These are phyloP conservation scores for Pipistrellus pipistrellus DNA, from an alignment of 2,797 vertebrate genomes.

Conservation along the genomic window DNA sequence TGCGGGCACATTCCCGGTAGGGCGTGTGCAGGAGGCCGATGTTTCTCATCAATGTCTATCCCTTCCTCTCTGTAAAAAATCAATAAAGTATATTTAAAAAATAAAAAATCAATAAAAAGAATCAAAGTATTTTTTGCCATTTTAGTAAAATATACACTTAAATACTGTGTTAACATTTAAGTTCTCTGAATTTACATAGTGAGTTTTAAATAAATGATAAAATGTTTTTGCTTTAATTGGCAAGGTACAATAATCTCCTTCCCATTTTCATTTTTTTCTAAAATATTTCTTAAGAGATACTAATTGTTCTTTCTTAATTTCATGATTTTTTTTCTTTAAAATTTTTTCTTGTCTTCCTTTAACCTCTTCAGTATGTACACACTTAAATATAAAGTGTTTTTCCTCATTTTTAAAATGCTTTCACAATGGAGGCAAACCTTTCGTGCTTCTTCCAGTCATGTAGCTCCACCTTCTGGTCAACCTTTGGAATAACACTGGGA, in stretches of 20 bases:
- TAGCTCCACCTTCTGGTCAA: constrained; percentile 73
- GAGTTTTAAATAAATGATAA: constrained; percentile 34
- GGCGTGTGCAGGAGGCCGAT: no score
- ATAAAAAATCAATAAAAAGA: constrained; percentile 28
- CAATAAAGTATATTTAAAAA: not conserved
- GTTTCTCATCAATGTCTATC: no score
- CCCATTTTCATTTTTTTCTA: not conserved
- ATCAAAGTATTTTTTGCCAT: not conserved
- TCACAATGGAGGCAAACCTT: not conserved
- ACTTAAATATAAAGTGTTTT: not conserved
- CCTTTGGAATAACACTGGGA: accelerated
- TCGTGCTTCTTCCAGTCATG: not conserved
- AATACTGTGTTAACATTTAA: constrained; percentile 13
- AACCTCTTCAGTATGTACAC: accelerated
- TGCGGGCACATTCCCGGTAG: no score
- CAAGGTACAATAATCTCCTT: not conserved
- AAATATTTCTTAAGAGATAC: not conserved
- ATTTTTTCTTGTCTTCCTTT: not conserved
- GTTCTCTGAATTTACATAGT: not conserved
- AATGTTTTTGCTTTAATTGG: not conserved
- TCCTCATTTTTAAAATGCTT: not conserved
- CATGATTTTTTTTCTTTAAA: not conserved
- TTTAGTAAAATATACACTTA: constrained; percentile 29
- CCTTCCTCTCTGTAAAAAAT: no score
- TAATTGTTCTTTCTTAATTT: not conserved